A percentile compares a stretch with the other conserved stretches of the same genome.
Conservation (phyloP, 2,888 invertebrate genomes). For the Subacronicta megacephala region DNA sequence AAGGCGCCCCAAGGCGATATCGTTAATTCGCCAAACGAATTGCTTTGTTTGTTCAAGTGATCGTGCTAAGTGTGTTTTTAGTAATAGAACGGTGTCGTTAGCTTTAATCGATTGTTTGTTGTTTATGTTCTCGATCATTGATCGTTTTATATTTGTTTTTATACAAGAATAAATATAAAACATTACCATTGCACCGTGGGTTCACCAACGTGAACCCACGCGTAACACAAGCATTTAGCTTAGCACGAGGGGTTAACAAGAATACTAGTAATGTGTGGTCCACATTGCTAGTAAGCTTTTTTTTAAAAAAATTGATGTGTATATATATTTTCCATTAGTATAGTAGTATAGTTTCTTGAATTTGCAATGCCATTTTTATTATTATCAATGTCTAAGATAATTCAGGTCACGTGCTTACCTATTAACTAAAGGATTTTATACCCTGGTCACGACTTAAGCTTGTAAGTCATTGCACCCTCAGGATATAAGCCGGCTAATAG, state of each 20-base stretch:
- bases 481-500: conserved; percentile 74
- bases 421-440: conserved; percentile 57
- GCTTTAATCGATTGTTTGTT: conserved; percentile 37
- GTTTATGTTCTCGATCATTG: conserved; percentile 1
- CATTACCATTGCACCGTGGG: too few relatives aligned
- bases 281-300: too few relatives aligned
- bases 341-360: too few relatives aligned
- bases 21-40: conserved; percentile 74
- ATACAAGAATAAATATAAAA: too few relatives aligned
- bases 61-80: conserved; percentile 61
- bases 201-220: too few relatives aligned
- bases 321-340: too few relatives aligned
- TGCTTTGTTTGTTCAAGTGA: conserved; percentile 71
- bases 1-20: conserved; percentile 66
- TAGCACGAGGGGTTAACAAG: too few relatives aligned
- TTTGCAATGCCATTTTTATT: too few relatives aligned
- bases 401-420: conserved; percentile 68
- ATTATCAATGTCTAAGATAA: conserved; percentile 27
- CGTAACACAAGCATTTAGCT: too few relatives aligned
- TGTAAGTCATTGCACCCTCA: conserved; percentile 75
- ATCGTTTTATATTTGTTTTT: background rate
- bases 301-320: too few relatives aligned
- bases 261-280: too few relatives aligned
- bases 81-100: conserved; percentile 38
- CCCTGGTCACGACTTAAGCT: conserved; percentile 71